phyloP scores from a whole-genome alignment of 2,113 vertebrate species.

The Laticauda laticaudata region DNA sequence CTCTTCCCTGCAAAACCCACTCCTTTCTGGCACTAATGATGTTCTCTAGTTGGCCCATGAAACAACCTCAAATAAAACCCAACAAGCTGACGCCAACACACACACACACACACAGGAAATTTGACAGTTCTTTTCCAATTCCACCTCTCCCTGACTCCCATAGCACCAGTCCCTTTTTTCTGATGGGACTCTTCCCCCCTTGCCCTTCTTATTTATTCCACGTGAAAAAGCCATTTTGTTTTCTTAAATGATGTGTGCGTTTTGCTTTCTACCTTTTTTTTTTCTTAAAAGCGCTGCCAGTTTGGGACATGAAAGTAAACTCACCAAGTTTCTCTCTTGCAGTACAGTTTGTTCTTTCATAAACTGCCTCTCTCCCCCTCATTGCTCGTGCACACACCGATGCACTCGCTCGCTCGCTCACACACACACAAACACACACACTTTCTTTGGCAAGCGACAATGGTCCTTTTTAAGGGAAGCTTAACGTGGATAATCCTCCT shows the following conservation, averaged over 20 bases:
- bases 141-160: neutral
- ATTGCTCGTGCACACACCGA: neutral
- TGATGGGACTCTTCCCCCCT: neutral
- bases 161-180: neutral
- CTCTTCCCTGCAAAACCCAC: too few species aligned
- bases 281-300: neutral
- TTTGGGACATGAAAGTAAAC: neutral
- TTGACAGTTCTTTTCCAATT: neutral
- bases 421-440: neutral
- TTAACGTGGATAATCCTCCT: neutral
- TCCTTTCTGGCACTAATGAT: too few species aligned
- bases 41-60: too few species aligned
- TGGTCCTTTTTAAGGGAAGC: neutral
- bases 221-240: neutral
- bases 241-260: neutral
- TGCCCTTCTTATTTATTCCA: neutral
- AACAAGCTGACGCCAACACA: too few species aligned
- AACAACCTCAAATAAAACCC: too few species aligned
- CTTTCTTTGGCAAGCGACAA: neutral
- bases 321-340: neutral
- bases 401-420: neutral
- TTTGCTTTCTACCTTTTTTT: neutral
- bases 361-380: neutral
- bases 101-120: neutral
- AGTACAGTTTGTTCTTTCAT: neutral